Conservation (phyloP, 2,113 vertebrate species). For the Pipa parva region DNA sequence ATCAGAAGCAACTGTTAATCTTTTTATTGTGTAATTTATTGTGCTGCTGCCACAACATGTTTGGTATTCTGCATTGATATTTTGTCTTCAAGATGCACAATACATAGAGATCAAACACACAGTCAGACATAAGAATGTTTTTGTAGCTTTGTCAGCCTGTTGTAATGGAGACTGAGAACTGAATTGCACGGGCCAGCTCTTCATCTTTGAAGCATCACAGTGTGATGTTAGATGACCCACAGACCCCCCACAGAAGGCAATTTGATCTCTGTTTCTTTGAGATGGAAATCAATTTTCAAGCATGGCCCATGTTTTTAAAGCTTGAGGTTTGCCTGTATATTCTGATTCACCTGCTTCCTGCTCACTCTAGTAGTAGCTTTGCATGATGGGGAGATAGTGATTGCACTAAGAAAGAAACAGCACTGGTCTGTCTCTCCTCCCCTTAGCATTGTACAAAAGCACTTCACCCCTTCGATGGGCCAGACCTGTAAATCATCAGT, state of each 20-base stretch:
- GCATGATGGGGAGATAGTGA: conserved; percentile 8
- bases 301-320: background rate
- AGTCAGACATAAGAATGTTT: conserved; percentile 15
- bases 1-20: background rate
- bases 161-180: conserved; percentile 28
- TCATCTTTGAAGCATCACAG: conserved; percentile 32
- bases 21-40: background rate
- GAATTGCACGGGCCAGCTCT: conserved; percentile 20
- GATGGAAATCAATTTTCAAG: conserved; percentile 33
- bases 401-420: conserved; percentile 3
- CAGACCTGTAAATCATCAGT: too few relatives aligned
- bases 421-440: conserved; percentile 31
- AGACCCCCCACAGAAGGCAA: conserved; percentile 23
- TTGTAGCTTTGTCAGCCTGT: conserved; percentile 21
- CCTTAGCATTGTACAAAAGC: background rate
- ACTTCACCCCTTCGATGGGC: background rate
- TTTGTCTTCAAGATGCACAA: conserved; percentile 11
- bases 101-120: conserved; percentile 25
- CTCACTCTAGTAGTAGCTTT: background rate
- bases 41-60: conserved; percentile 5
- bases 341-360: conserved; percentile 23
- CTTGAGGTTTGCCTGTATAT: background rate
- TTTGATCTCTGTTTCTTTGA: conserved; percentile 11
- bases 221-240: conserved; percentile 24
- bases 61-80: conserved; percentile 16